Conservation (phyloP, 2,888 invertebrate genomes). For the Callyntrura guangdongensis region DNA sequence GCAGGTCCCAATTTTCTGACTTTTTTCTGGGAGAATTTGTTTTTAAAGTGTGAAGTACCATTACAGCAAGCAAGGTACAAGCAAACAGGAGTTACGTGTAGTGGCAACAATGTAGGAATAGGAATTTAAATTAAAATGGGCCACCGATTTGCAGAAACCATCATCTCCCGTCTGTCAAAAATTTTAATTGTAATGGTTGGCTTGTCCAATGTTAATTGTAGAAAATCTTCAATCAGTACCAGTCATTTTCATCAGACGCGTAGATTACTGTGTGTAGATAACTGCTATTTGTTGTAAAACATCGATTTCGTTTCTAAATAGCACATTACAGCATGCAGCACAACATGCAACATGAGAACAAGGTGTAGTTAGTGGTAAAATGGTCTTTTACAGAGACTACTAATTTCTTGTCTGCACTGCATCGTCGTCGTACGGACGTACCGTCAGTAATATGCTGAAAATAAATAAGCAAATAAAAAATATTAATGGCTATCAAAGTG, state of each 20-base stretch:
- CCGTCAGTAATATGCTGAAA: background rate
- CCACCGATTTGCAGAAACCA: slow-evolving; percentile 19
- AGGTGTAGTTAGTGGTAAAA: background rate
- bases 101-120: background rate
- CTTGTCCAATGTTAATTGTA: slow-evolving; percentile 37
- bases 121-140: slow-evolving; percentile 14
- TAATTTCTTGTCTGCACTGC: background rate
- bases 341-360: slow-evolving; percentile 38
- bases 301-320: slow-evolving; percentile 25
- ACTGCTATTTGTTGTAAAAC: slow-evolving; percentile 17
- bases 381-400: background rate
- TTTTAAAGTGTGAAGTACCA: slow-evolving; percentile 26
- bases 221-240: slow-evolving; percentile 34
- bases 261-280: background rate
- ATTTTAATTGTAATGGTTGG: slow-evolving; percentile 29
- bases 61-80: slow-evolving; percentile 1
- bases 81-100: background rate
- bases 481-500: slow-evolving; percentile 46
- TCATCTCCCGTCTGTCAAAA: slow-evolving; percentile 29
- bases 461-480: slow-evolving; percentile 17
- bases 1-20: background rate
- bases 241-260: slow-evolving; percentile 14
- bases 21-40: slow-evolving; percentile 18
- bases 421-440: background rate
- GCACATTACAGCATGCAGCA: background rate